Evolutionary conservation across 2,797 vertebrate species (phyloP).

Genomic region (Iguana delicatissima): DNA sequence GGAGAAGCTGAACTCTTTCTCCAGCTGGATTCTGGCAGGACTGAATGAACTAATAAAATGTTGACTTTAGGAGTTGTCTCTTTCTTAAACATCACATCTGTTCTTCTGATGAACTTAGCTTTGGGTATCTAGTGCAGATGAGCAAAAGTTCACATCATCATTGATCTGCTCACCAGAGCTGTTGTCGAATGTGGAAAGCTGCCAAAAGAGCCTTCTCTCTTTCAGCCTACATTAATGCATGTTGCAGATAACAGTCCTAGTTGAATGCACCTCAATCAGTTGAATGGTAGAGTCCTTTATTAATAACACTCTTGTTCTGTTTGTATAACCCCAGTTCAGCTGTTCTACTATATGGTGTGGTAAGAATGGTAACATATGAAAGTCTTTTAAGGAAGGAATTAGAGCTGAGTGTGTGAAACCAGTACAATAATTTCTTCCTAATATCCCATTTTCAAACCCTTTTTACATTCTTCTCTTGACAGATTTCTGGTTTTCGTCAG

Average conservation of each 20-base stretch:
- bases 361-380: conserved; percentile 11
- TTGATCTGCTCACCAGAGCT: conserved; percentile 18
- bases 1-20: conserved; percentile 31
- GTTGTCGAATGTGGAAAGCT: conserved; percentile 24
- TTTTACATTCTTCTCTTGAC: background rate
- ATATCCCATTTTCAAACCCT: conserved; percentile 22
- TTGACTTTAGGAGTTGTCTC: background rate
- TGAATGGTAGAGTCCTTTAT: background rate
- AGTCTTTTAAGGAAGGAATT: conserved; percentile 10
- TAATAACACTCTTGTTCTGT: conserved; percentile 12
- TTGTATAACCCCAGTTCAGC: conserved; percentile 21
- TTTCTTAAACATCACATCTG: conserved; percentile 30
- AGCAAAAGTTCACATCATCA: conserved; percentile 33
- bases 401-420: background rate
- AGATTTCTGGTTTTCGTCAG: conserved; percentile 20
- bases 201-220: conserved; percentile 27
- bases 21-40: conserved; percentile 27
- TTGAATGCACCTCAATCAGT: background rate
- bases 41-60: conserved; percentile 22
- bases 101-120: conserved; percentile 13
- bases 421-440: background rate
- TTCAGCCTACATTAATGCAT: conserved; percentile 14
- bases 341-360: background rate
- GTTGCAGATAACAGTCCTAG: conserved; percentile 8
- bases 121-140: conserved; percentile 21